A percentile compares a stretch with the other conserved stretches of the same genome.
Evolutionary conservation across 23 tunicate species (phyloP).

Genomic region (Phallusia fumigata): DNA sequence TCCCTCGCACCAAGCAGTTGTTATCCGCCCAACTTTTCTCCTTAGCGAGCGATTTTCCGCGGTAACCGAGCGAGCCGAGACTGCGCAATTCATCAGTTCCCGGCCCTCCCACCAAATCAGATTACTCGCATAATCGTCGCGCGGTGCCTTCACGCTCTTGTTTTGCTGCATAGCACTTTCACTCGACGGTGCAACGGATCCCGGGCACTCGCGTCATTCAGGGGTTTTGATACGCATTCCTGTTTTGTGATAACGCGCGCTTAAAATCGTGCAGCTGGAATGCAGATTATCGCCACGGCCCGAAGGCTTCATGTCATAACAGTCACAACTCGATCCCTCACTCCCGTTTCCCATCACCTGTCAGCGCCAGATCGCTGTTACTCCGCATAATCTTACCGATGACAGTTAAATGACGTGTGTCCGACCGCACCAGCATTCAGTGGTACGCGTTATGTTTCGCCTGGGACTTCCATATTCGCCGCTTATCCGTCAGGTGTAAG

Average conservation of each 20-base stretch:
- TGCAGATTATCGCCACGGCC: neutral
- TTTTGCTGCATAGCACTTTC: too few relatives aligned
- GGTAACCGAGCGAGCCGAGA: neutral
- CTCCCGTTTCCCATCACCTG: slow-evolving; percentile 13
- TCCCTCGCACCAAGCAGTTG: too few relatives aligned
- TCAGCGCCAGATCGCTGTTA: neutral
- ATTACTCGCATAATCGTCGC: slow-evolving; percentile 3
- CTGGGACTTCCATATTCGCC: too few relatives aligned
- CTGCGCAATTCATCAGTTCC: neutral
- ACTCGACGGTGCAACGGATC: too few relatives aligned
- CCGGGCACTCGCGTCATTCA: too few relatives aligned
- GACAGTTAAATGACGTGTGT: slow-evolving; percentile 5
- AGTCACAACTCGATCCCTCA: neutral
- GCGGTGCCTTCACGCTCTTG: neutral
- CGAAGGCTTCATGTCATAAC: neutral
- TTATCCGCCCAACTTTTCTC: neutral
- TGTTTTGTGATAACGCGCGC: slow-evolving; percentile 9
- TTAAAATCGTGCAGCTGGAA: neutral
- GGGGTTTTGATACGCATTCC: slow-evolving; percentile 7
- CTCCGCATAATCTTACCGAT: neutral
- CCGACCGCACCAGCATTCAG: neutral
- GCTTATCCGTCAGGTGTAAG: too few relatives aligned
- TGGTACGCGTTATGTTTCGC: too few relatives aligned
- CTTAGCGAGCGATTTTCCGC: neutral
- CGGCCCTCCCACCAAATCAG: neutral